Base-by-base conservation (phyloP, 2,797 vertebrate species). In the Micrastur ruficollis region DNA sequence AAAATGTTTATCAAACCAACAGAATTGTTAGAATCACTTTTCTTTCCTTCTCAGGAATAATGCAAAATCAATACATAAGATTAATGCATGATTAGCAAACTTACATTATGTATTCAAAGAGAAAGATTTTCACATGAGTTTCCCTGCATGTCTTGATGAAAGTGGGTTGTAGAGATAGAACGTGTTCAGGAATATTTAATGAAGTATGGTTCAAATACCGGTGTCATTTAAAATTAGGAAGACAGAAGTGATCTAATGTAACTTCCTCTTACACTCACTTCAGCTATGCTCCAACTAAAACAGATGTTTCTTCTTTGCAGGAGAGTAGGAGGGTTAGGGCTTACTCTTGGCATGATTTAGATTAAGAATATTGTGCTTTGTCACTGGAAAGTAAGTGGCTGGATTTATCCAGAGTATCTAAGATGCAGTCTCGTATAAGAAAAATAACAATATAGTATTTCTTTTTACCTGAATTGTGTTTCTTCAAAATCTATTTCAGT, bases 171-270 rank as follows among this genome's bases (percentile, higher is more conserved):
- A 81, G 81, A 73, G 47, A 53, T 36, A 88, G 58, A 86, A 89
- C 3, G 9, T 40, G 40, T 53, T 81, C 44, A 62, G 67, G 72
- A 95, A 94, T 96, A 86, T 75, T 93, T 94, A 89, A 95, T 78
- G 71, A 90, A 68, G 38, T 78, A 55, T 92, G 86, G 74, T 85
- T 96, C 78, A 91, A 94, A 93, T 74, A 72, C 34, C 34, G 38
- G 72, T 93, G 90, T 94, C 81, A 89, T 95, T 92, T 91, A 94
- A 96, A 94, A 95, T 97, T 74, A 96, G 34, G 75, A 92, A 74
- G 61, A 91, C 65, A 85, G 61, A 78, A 87, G 46, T 89, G 86
- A 93, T 95, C 74, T 87, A 89, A 59, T 62, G 74, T 61, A 71
- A 68, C 58, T 63, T 65, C 49, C 70, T 87, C 40, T 63, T 44